Conservation (phyloP, 2,113 vertebrate genomes). For the Paralichthys olivaceus region DNA sequence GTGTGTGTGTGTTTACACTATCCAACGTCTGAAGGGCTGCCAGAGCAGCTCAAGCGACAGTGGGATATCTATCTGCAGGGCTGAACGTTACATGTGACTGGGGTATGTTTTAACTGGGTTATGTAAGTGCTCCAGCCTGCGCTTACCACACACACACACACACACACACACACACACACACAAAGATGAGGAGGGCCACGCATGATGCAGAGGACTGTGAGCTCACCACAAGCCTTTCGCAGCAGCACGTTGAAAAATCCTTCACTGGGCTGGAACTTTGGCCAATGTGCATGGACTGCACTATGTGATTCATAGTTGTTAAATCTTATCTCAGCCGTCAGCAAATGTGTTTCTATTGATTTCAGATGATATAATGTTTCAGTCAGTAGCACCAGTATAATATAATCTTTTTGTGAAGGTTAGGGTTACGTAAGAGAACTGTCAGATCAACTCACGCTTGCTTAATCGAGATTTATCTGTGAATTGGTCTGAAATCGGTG, state of each 20-base stretch:
- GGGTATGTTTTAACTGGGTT: constrained; percentile 85
- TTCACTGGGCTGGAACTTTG: constrained; percentile 41
- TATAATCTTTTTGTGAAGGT: constrained; percentile 53
- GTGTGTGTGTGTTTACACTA: constrained; percentile 51
- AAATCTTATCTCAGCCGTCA: constrained; percentile 23
- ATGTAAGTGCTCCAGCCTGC: constrained; percentile 83
- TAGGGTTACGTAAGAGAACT: constrained; percentile 46
- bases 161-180: constrained; percentile 22
- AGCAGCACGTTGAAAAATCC: constrained; percentile 71
- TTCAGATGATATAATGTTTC: constrained; percentile 55
- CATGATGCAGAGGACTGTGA: constrained; percentile 77
- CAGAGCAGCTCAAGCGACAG: constrained; percentile 78
- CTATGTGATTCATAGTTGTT: constrained; percentile 24
- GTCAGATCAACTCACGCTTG: background rate
- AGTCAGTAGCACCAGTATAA: constrained; percentile 37
- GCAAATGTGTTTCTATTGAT: constrained; percentile 47
- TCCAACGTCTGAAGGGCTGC: constrained; percentile 76
- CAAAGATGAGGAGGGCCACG: constrained; percentile 75
- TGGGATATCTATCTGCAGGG: constrained; percentile 80
- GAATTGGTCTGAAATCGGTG: background rate
- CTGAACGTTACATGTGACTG: constrained; percentile 84
- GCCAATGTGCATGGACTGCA: constrained; percentile 4
- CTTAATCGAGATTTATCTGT: background rate
- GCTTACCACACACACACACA: constrained; percentile 62
- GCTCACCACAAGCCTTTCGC: constrained; percentile 66